Evolutionary conservation across 2,797 vertebrate genomes (phyloP).

Genomic region (Adrianichthys oophorus): DNA sequence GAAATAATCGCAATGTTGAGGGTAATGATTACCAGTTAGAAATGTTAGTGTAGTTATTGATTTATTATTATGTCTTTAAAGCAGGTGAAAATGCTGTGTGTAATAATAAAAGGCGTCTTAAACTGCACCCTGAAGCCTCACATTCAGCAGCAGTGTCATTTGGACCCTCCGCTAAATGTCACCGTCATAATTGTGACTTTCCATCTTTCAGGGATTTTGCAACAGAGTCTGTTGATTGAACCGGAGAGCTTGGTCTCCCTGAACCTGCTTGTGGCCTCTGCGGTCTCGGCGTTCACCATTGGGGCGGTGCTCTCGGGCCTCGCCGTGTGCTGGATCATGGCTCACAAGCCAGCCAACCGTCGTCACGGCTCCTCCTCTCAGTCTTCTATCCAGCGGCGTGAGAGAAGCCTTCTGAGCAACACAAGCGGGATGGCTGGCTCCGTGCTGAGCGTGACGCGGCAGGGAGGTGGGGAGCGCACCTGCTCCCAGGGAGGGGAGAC

Average conservation of each 20-base stretch:
- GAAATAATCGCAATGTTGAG: conserved; percentile 23
- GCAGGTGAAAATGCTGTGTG: conserved; percentile 16
- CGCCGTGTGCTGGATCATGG: conserved; percentile 95
- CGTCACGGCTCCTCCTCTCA: conserved; percentile 64
- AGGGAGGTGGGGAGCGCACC: conserved; percentile 72
- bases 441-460: conserved; percentile 89
- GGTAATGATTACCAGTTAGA: conserved; percentile 28
- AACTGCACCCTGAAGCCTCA: conserved; percentile 34
- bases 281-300: conserved; percentile 94
- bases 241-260: conserved; percentile 91
- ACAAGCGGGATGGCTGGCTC: conserved; percentile 87
- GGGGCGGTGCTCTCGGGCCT: conserved; percentile 94
- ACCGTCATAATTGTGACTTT: conserved; percentile 37
- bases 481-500: conserved; percentile 83
- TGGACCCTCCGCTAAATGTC: conserved; percentile 32
- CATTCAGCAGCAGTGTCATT: conserved; percentile 17
- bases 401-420: conserved; percentile 86
- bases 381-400: conserved; percentile 83
- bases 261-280: conserved; percentile 92
- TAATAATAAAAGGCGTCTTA: conserved; percentile 33
- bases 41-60: conserved; percentile 42
- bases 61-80: conserved; percentile 35
- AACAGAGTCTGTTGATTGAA: conserved; percentile 91
- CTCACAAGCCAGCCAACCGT: conserved; percentile 84
- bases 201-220: conserved; percentile 83